These are phyloP conservation scores for Elephantulus edwardii DNA, from an alignment of 2,113 vertebrate species.

Conservation along the genomic window DNA sequence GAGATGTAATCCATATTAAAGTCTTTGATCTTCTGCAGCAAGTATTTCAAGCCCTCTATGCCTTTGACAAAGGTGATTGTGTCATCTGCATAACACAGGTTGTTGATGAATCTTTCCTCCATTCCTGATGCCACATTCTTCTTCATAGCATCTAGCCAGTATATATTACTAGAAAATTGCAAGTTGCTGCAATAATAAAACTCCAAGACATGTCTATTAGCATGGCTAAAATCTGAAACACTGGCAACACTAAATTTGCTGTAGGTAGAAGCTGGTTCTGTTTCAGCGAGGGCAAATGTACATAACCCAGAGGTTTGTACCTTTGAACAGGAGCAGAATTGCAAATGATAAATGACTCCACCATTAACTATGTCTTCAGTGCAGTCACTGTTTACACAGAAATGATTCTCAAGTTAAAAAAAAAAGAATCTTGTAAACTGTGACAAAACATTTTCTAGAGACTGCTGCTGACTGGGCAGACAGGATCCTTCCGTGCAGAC, in stretches of 20 bases:
- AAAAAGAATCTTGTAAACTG: not conserved
- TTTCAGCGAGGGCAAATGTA: not conserved
- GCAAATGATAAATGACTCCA: not conserved
- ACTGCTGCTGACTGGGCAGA: not conserved
- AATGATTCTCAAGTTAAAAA: not conserved
- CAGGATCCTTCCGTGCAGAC: not conserved
- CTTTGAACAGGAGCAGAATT: not conserved
- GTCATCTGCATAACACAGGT: too few species aligned
- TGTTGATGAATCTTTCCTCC: too few species aligned
- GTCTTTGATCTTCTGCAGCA: too few species aligned
- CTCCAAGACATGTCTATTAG: not conserved
- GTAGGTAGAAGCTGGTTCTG: not conserved
- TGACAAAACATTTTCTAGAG: not conserved
- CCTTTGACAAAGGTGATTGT: too few species aligned
- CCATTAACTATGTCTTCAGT: not conserved
- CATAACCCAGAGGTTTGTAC: too few species aligned
- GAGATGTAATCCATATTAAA: too few species aligned
- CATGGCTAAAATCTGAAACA: not conserved
- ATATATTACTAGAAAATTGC: too few species aligned
- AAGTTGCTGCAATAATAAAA: too few species aligned
- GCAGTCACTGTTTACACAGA: not conserved
- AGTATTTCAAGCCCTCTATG: too few species aligned
- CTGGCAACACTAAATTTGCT: not conserved
- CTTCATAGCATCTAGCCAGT: too few species aligned
- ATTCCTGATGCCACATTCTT: too few species aligned